Evolutionary conservation across 2,113 vertebrate genomes (phyloP), one percentile per base, ranked within the genome.

Genomic region (Todiramphus saurophagus): DNA sequence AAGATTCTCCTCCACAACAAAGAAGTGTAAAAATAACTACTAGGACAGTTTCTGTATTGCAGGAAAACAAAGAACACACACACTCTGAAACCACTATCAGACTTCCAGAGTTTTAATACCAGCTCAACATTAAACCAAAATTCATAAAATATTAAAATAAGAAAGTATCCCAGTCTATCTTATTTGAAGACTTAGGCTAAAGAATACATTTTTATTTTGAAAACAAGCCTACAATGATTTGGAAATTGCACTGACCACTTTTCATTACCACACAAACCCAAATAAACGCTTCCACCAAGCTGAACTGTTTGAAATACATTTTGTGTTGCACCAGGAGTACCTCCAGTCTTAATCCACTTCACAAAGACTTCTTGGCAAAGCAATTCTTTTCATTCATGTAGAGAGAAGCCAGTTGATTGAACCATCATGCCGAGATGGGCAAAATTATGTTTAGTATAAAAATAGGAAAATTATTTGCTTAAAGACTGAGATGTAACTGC

Each of bases 1-100:
- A 90, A 87, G 70, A 95, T 90, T 96, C 67, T 95, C 41, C 81
- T 58, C n/a, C 19, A 81, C 66, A 87, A 93, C 93, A 91, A 95
- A 94, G 78, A 64, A 94, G 77, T 1, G 1, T 20, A 63, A 95
- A 91, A 91, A 90, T 51, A 89, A 79, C 60, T 50, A 87, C 69
- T 64, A 58, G 24, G 66, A 82, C 87, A 50, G 89, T 92, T 89
- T 91, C 74, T 76, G 3, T 82, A 63, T 64, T 27, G 7, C 13
- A 9, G 10, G 16, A 86, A 85, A 46, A 93, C 73, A 90, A 95
- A 77, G 56, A 82, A 51, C 13, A 87, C 9, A 51, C 37, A 77
- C 31, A 43, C 35, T 56, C 31, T 69, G 76, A 87, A 94, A 82
- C 11, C 41, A 66, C 21, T 33, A 48, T 39, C 58, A 81, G 35